A percentile compares a stretch with the other conserved stretches of the same genome.
Conservation (phyloP, 2,888 invertebrate species). For the Beris chalybata region DNA sequence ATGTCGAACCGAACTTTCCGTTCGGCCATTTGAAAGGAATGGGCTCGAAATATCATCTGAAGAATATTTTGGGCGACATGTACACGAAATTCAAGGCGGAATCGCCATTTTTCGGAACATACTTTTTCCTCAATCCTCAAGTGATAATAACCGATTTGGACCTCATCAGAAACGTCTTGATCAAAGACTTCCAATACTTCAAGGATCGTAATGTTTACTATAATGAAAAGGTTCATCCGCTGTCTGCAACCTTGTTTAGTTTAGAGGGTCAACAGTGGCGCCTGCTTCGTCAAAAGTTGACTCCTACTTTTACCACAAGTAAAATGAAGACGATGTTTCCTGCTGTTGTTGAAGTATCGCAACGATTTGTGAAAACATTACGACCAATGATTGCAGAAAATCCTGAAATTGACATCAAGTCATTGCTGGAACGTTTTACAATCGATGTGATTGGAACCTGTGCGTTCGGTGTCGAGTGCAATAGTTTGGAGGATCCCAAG, state of each 20-base stretch:
- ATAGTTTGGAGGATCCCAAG: constrained; percentile 47
- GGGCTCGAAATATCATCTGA: constrained; percentile 33
- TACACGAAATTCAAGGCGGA: constrained; percentile 25
- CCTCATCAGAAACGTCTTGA: constrained; percentile 43
- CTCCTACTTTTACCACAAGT: constrained; percentile 55
- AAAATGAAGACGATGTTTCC: constrained; percentile 54
- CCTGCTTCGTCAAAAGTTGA: constrained; percentile 49
- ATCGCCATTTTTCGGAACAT: constrained; percentile 38
- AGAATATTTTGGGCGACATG: constrained; percentile 23
- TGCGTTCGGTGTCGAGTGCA: constrained; percentile 53
- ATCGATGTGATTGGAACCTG: constrained; percentile 55
- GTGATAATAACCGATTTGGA: constrained; percentile 41
- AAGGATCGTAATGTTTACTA: constrained; percentile 43
- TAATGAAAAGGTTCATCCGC: constrained; percentile 46
- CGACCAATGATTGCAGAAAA: constrained; percentile 39
- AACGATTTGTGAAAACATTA: constrained; percentile 36
- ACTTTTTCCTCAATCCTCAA: constrained; percentile 37
- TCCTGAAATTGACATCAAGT: constrained; percentile 43
- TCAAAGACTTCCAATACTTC: constrained; percentile 47
- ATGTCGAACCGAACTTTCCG: constrained; percentile 42
- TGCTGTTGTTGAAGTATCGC: constrained; percentile 44
- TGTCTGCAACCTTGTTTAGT: constrained; percentile 44
- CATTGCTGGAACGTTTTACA: constrained; percentile 50
- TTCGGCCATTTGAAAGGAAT: constrained; percentile 43
- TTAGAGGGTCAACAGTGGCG: constrained; percentile 53